Conservation (phyloP, 2,888 invertebrate genomes). For the Nasonovia ribisnigri region DNA sequence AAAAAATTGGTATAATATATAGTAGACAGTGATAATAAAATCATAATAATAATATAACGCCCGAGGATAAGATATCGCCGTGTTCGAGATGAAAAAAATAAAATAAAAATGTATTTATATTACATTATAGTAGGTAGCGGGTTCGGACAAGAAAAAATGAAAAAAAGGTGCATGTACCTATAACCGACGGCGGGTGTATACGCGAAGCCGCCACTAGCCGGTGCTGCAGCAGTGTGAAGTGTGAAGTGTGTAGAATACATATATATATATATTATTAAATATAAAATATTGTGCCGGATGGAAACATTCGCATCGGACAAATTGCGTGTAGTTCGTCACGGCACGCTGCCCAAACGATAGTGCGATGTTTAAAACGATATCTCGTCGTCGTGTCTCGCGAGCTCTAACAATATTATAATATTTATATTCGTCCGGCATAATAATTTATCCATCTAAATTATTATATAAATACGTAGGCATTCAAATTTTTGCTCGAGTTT, state of each 20-base stretch:
- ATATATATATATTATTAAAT: neutral
- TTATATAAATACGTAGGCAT: too few species aligned
- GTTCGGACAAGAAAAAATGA: neutral
- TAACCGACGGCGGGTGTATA: neutral
- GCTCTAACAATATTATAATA: neutral
- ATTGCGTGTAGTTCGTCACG: neutral
- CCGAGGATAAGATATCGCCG: neutral
- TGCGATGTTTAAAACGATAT: neutral
- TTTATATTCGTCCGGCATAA: neutral
- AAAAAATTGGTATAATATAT: neutral
- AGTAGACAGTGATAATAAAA: neutral
- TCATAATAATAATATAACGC: neutral
- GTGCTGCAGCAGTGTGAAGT: neutral
- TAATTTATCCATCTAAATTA: too few species aligned
- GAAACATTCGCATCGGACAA: neutral
- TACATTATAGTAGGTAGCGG: neutral
- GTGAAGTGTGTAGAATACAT: neutral
- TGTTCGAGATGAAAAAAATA: neutral
- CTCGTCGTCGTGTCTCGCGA: neutral
- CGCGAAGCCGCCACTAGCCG: too few species aligned
- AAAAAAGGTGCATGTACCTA: neutral
- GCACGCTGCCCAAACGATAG: neutral
- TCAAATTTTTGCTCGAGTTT: too few species aligned
- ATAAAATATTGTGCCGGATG: neutral
- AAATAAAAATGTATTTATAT: neutral